A percentile compares a stretch with the other conserved stretches of the same genome.
phyloP scores from a whole-genome alignment of 1,140 invertebrate genomes.

The Lepidotrigona ventralis region DNA sequence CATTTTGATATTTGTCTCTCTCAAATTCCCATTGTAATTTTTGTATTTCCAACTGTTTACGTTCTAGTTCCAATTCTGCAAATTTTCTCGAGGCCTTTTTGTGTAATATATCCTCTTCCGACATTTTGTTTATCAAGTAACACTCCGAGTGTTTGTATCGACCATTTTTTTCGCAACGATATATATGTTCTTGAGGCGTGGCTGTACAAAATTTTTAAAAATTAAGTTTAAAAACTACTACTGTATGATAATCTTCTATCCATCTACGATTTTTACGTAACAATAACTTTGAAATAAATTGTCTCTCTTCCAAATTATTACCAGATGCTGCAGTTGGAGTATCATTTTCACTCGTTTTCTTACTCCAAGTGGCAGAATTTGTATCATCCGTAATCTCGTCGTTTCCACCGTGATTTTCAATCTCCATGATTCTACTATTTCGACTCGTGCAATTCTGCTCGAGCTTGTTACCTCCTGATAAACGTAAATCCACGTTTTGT shows the following conservation, averaged over 20 bases:
- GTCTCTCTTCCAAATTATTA: slow-evolving; percentile 52
- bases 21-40: slow-evolving; percentile 71
- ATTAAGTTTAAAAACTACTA: neutral
- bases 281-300: neutral
- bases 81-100: slow-evolving; percentile 62
- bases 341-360: slow-evolving; percentile 39
- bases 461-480: slow-evolving; percentile 45
- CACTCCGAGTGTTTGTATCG: too few species aligned
- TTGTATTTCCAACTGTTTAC: slow-evolving; percentile 71
- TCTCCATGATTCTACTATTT: neutral
- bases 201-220: slow-evolving; percentile 34
- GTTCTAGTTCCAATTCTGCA: slow-evolving; percentile 70
- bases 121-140: slow-evolving; percentile 68
- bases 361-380: slow-evolving; percentile 27
- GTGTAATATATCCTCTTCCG: slow-evolving; percentile 70
- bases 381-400: slow-evolving; percentile 7
- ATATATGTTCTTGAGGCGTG: slow-evolving; percentile 25
- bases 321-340: slow-evolving; percentile 22
- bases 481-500: slow-evolving; percentile 47
- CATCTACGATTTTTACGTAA: too few species aligned
- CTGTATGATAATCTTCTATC: too few species aligned
- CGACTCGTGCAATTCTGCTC: slow-evolving; percentile 34
- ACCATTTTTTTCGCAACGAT: too few species aligned
- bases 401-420: slow-evolving; percentile 6
- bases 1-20: slow-evolving; percentile 69